Percentiles rank a stretch among this genome's conserved stretches.
Evolutionary conservation across 2,888 invertebrate species (phyloP).

Genomic region (Mycalesis mineus): DNA sequence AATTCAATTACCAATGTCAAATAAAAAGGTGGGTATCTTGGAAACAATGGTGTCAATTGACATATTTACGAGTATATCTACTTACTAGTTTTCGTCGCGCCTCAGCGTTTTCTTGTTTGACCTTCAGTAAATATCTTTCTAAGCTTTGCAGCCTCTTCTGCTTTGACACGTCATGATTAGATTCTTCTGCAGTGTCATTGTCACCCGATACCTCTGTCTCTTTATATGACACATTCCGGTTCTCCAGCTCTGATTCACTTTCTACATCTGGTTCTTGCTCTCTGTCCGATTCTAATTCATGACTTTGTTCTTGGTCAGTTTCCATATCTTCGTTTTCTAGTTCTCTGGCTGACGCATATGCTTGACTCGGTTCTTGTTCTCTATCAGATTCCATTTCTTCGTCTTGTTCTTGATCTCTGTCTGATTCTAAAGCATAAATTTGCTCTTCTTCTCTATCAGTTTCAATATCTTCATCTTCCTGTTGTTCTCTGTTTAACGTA

Average conservation of each 20-base stretch:
- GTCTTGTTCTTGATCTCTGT: neutral
- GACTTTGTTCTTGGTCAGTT: slow-evolving; percentile 4
- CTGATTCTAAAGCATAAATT: no score
- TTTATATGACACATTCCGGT: no score
- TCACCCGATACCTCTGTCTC: slow-evolving; percentile 3
- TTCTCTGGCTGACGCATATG: neutral
- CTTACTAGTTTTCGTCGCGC: slow-evolving; percentile 52
- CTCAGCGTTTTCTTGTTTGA: slow-evolving; percentile 49
- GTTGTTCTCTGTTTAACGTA: no score
- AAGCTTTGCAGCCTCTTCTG: slow-evolving; percentile 43
- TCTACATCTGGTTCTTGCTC: slow-evolving; percentile 3
- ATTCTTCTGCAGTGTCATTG: slow-evolving; percentile 9
- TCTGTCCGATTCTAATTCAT: slow-evolving; percentile 10
- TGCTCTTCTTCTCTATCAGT: no score
- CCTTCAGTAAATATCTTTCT: slow-evolving; percentile 47
- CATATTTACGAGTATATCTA: slow-evolving; percentile 4
- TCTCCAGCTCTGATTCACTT: slow-evolving; percentile 9
- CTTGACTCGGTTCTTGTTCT: neutral
- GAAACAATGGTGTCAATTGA: no score
- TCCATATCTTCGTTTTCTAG: neutral
- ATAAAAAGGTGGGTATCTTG: no score
- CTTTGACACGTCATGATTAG: slow-evolving; percentile 43
- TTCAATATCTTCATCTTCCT: no score
- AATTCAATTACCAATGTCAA: no score
- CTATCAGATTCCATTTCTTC: slow-evolving; percentile 8